Conservation (phyloP, 2,797 vertebrate genomes). For the Jordanella pulchra region DNA sequence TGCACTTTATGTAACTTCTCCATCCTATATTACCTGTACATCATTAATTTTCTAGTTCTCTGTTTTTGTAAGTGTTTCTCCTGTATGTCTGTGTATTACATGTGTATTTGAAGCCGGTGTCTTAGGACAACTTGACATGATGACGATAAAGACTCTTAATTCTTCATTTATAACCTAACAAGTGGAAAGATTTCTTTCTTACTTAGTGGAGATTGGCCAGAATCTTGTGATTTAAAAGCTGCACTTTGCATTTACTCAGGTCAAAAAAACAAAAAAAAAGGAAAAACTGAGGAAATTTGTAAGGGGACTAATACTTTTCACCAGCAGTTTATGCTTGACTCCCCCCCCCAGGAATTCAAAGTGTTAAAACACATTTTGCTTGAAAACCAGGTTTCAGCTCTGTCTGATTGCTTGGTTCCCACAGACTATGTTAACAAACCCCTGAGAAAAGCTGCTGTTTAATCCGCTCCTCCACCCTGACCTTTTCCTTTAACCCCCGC, state of each 20-base stretch:
- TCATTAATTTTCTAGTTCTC: no score
- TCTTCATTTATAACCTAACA: not conserved
- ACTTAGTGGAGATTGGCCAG: not conserved
- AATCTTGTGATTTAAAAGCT: not conserved
- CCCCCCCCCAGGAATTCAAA: conserved; percentile 12
- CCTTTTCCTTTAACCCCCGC: conserved; percentile 44
- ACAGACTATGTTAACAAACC: conserved; percentile 70
- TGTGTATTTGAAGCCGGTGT: no score
- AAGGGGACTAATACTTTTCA: not conserved
- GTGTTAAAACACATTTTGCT: conserved; percentile 10
- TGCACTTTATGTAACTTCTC: no score
- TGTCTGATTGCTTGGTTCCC: conserved; percentile 1
- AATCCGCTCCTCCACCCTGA: conserved; percentile 61
- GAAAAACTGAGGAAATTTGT: not conserved
- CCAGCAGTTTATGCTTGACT: conserved; percentile 6
- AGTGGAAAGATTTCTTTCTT: not conserved
- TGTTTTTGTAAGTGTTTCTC: no score
- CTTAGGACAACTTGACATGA: no score
- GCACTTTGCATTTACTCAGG: not conserved
- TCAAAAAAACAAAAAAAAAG: not conserved
- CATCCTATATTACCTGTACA: no score
- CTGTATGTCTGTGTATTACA: no score
- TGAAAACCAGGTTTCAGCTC: conserved; percentile 10
- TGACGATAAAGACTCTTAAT: not conserved
- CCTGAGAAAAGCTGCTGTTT: conserved; percentile 77